Evolutionary conservation across 1,140 invertebrate genomes (phyloP).

Genomic region (Diorhabda sublineata): DNA sequence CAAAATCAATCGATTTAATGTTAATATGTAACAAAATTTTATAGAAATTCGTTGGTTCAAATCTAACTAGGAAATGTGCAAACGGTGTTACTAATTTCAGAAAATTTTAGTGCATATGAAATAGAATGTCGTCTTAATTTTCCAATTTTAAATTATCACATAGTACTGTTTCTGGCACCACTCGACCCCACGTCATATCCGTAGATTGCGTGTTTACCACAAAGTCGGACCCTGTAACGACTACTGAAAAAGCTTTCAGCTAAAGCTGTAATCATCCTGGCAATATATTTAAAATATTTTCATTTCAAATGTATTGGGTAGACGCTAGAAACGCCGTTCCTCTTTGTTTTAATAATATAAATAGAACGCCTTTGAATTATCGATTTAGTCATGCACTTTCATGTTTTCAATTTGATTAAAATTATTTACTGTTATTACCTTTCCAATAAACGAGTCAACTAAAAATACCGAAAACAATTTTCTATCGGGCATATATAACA

Average conservation of each 20-base stretch:
- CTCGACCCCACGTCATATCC: not conserved
- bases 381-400: constrained; percentile 11
- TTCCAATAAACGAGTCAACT: too few species aligned
- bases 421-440: not conserved
- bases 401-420: constrained; percentile 6
- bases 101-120: not conserved
- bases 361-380: constrained; percentile 5
- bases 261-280: constrained; percentile 18
- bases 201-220: not conserved
- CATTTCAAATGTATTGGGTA: constrained; percentile 13
- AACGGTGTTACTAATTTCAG: not conserved
- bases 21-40: too few species aligned
- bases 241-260: constrained; percentile 23
- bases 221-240: constrained; percentile 11
- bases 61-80: not conserved
- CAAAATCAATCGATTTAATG: too few species aligned
- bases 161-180: not conserved
- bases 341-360: constrained; percentile 19
- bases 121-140: too few species aligned
- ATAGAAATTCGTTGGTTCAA: not conserved
- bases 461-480: too few species aligned
- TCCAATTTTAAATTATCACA: too few species aligned
- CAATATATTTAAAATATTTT: constrained; percentile 21
- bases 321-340: constrained; percentile 3
- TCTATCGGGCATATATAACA: too few species aligned